Percentiles rank a stretch among this genome's conserved stretches.
phyloP scores from a whole-genome alignment of 1,140 invertebrate species.

The Rhysida immarginata region DNA sequence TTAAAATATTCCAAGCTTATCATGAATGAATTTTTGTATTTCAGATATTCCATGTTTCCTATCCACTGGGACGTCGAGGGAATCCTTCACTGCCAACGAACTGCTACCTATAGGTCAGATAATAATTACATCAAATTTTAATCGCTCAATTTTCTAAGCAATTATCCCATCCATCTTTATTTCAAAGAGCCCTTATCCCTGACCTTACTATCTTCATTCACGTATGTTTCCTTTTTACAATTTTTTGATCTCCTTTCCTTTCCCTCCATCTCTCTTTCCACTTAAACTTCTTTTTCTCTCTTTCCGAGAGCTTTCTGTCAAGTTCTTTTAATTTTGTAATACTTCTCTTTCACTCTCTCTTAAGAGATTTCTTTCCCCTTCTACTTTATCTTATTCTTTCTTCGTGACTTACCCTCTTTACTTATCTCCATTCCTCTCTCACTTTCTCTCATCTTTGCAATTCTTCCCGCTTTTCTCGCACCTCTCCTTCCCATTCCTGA shows the following conservation, averaged over 20 bases:
- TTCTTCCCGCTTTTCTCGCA: too few species aligned
- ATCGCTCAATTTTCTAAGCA: background rate
- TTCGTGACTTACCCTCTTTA: too few species aligned
- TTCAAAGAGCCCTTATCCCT: background rate
- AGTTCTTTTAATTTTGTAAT: too few species aligned
- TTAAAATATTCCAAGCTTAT: too few species aligned
- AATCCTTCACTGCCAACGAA: conserved; percentile 78
- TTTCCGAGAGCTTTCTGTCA: background rate
- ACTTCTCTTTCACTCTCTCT: too few species aligned
- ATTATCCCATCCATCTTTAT: background rate
- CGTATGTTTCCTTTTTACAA: background rate
- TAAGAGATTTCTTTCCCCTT: too few species aligned
- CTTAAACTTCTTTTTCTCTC: background rate
- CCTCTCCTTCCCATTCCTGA: too few species aligned
- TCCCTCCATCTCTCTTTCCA: background rate
- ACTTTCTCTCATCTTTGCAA: too few species aligned
- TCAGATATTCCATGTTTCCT: conserved; percentile 68
- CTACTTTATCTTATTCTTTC: too few species aligned
- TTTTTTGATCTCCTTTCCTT: too few species aligned
- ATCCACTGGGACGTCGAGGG: conserved; percentile 72
- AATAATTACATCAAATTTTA: background rate
- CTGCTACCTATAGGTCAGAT: conserved; percentile 49
- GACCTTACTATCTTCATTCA: background rate
- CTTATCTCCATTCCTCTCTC: too few species aligned
- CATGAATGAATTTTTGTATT: conserved; percentile 11